phyloP scores from a whole-genome alignment of 2,113 vertebrate genomes.

The Daubentonia madagascariensis region DNA sequence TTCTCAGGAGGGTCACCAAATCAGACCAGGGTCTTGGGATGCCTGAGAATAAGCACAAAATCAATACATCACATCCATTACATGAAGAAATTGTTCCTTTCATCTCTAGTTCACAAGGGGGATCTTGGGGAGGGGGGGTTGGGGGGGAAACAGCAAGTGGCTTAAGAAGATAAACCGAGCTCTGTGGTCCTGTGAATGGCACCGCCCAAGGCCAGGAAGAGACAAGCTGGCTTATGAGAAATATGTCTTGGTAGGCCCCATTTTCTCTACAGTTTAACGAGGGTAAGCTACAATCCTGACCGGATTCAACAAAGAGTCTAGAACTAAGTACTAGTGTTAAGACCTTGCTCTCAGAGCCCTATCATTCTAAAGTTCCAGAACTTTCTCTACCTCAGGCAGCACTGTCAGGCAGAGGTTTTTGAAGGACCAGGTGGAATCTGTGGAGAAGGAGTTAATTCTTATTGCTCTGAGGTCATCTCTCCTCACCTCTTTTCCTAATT shows the following conservation, averaged over 20 bases:
- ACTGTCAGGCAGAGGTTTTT: not conserved
- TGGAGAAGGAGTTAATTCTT: not conserved
- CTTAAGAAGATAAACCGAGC: not conserved
- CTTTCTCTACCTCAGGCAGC: not conserved
- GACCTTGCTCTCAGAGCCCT: not conserved
- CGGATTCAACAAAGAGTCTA: not conserved
- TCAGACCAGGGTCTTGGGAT: not conserved
- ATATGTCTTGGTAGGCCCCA: not conserved
- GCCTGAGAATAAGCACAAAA: not conserved
- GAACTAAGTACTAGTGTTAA: not conserved
- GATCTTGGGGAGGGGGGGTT: too few species aligned
- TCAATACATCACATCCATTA: not conserved
- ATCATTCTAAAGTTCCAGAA: not conserved
- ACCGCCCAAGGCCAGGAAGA: accelerated
- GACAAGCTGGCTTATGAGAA: not conserved
- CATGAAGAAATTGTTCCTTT: not conserved
- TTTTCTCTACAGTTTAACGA: not conserved
- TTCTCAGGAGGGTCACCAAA: not conserved
- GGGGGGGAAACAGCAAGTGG: not conserved
- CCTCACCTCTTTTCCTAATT: not conserved
- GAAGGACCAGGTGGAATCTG: not conserved
- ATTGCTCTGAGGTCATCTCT: not conserved
- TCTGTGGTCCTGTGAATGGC: not conserved
- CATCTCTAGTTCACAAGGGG: not conserved
- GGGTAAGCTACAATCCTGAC: too few species aligned